Conservation (phyloP, 2,797 vertebrate species). For the Pseudochirops corinnae region DNA sequence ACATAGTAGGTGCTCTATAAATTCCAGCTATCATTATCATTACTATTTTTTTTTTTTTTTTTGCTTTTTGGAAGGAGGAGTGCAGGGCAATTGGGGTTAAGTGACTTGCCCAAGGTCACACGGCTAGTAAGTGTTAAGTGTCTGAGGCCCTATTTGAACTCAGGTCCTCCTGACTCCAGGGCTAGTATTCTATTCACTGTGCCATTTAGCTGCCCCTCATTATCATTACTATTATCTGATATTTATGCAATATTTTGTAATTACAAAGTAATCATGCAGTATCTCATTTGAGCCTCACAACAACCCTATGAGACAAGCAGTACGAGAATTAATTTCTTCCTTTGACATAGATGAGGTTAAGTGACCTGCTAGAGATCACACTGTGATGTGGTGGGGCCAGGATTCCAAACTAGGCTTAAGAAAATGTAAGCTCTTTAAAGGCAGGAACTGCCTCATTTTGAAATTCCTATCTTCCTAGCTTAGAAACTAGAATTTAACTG, state of each 20-base stretch:
- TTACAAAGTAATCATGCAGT: background rate
- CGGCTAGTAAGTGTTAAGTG: too few relatives aligned
- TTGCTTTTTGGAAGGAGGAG: too few relatives aligned
- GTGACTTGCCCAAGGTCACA: too few relatives aligned
- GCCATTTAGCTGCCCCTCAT: too few relatives aligned
- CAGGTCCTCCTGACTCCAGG: too few relatives aligned
- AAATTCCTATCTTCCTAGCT: background rate
- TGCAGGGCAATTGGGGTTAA: too few relatives aligned
- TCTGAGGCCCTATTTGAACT: too few relatives aligned
- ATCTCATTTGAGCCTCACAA: background rate
- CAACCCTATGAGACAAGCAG: background rate
- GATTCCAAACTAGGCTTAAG: background rate
- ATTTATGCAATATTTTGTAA: background rate
- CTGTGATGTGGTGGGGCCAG: accelerated
- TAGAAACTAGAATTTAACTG: background rate
- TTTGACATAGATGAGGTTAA: background rate
- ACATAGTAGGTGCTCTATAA: background rate
- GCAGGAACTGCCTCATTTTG: background rate
- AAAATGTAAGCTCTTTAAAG: background rate
- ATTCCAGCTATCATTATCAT: background rate
- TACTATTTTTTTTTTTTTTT: too few relatives aligned
- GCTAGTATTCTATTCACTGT: too few relatives aligned
- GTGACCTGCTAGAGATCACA: background rate
- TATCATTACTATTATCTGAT: too few relatives aligned
- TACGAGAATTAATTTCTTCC: background rate